A percentile compares a stretch with the other conserved stretches of the same genome.
phyloP scores from a whole-genome alignment of 2,888 invertebrate genomes.

The Atethmia centrago region DNA sequence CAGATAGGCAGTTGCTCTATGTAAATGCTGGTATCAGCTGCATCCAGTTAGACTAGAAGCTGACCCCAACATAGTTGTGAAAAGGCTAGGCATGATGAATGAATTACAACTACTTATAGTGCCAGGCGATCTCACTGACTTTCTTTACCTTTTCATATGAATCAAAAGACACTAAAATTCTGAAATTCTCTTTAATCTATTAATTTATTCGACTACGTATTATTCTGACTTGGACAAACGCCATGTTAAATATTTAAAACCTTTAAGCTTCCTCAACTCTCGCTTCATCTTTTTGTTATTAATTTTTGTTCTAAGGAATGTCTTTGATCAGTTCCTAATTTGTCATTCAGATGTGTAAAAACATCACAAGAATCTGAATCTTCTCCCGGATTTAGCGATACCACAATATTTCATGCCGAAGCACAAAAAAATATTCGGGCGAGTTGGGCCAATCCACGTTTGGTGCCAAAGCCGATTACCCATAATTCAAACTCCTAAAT shows the following conservation, averaged over 20 bases:
- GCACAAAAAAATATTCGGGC: neutral
- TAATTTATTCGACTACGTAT: neutral
- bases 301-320: neutral
- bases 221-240: slow-evolving; percentile 16
- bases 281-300: neutral
- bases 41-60: too few species aligned
- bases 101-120: neutral
- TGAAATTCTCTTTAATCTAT: neutral
- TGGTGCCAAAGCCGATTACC: neutral
- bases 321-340: neutral
- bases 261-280: neutral
- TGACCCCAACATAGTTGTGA: too few species aligned
- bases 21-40: too few species aligned
- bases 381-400: neutral
- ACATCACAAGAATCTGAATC: neutral
- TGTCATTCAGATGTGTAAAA: neutral
- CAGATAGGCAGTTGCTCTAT: too few species aligned
- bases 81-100: too few species aligned
- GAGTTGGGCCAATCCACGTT: neutral
- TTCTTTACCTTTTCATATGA: too few species aligned
- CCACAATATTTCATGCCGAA: neutral
- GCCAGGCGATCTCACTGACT: neutral
- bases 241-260: slow-evolving; percentile 12
- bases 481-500: neutral
- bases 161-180: neutral